Conservation (phyloP, 2,113 vertebrate species). For the Opisthocomus hoazin region DNA sequence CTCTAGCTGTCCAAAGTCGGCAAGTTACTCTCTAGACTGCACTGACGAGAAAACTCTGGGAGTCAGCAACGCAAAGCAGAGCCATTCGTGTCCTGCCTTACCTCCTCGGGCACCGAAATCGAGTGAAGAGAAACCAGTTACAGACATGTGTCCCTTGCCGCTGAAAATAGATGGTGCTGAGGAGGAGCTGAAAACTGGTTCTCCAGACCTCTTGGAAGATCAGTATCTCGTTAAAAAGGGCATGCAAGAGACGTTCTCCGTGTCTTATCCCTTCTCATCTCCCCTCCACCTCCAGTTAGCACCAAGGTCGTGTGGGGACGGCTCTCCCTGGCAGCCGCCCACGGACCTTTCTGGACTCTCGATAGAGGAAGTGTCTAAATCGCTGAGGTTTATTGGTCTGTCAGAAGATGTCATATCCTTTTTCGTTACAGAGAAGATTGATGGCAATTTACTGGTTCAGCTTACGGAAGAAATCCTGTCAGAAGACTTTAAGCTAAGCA, state of each 20-base stretch:
- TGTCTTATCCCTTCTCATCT: constrained; percentile 72
- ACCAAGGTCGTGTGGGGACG: constrained; percentile 78
- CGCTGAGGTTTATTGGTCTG: constrained; percentile 90
- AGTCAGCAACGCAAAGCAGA: constrained; percentile 79
- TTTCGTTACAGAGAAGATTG: constrained; percentile 93
- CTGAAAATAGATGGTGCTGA: constrained; percentile 73
- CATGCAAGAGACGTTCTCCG: constrained; percentile 70
- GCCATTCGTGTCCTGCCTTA: constrained; percentile 88
- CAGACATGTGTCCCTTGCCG: constrained; percentile 66
- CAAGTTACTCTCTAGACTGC: constrained; percentile 87
- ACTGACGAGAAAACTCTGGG: constrained; percentile 78
- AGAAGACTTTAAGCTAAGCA: constrained; percentile 96
- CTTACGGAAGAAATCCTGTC: constrained; percentile 95
- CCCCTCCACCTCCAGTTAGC: constrained; percentile 67
- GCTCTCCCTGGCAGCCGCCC: constrained; percentile 89
- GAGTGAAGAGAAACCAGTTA: constrained; percentile 63
- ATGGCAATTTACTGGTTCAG: constrained; percentile 93
- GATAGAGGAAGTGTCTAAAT: constrained; percentile 92
- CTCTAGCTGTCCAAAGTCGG: constrained; percentile 85
- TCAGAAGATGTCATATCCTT: constrained; percentile 87
- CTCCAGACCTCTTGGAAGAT: constrained; percentile 70
- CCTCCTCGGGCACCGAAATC: constrained; percentile 86
- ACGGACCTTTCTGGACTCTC: constrained; percentile 87
- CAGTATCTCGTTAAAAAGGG: constrained; percentile 71
- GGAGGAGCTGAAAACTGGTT: constrained; percentile 67